These are phyloP conservation scores for Eunapius fragilis DNA, from an alignment of 37 sponge, comb jelly and placozoan genomes.

Conservation along the genomic window DNA sequence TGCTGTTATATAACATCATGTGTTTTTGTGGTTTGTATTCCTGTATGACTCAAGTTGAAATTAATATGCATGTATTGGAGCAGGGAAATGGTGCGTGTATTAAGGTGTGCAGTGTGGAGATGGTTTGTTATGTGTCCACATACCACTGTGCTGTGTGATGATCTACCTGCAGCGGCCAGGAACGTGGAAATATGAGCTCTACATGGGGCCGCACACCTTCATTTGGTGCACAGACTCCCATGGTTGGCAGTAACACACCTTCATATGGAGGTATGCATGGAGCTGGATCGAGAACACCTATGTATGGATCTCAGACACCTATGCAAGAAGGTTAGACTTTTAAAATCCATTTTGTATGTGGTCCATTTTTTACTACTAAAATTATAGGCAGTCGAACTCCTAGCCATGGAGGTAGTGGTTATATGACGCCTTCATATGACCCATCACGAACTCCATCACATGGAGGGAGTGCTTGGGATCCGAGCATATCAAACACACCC, in stretches of 20 bases:
- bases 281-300: conserved; percentile 81
- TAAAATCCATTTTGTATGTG: not conserved
- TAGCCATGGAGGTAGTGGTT: conserved; percentile 76
- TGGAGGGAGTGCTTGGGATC: conserved; percentile 97
- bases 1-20: too few relatives aligned
- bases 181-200: conserved; percentile 55
- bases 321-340: conserved; percentile 42
- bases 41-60: too few relatives aligned
- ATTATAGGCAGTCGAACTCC: conserved; percentile 84
- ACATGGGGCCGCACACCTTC: conserved; percentile 75
- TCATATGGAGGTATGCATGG: conserved; percentile 84
- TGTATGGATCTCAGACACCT: conserved; percentile 72
- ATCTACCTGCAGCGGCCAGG: conserved; percentile 49
- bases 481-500: conserved; percentile 81
- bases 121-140: not conserved
- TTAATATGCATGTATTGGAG: too few relatives aligned
- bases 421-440: conserved; percentile 94
- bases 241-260: conserved; percentile 85
- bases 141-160: not conserved
- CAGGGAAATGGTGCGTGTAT: too few relatives aligned
- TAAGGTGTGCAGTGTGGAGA: not conserved
- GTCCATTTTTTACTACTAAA: not conserved
- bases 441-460: conserved; percentile 87
- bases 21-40: too few relatives aligned
- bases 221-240: conserved; percentile 90